Evolutionary conservation across 2,888 invertebrate species (phyloP).

Genomic region (Mimumesa dahlbomi): DNA sequence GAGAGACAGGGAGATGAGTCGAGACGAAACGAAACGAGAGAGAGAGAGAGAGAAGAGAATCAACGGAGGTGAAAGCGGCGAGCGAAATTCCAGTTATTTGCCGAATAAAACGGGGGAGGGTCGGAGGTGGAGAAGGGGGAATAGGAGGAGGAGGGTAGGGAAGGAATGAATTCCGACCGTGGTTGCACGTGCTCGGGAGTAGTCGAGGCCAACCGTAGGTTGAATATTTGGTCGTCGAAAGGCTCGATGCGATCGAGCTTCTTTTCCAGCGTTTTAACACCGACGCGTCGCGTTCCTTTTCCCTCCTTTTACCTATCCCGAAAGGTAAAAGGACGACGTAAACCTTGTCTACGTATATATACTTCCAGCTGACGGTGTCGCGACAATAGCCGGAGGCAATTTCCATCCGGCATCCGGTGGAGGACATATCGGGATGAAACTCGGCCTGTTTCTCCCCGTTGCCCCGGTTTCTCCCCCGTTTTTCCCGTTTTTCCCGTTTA

Average conservation of each 20-base stretch:
- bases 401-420: constrained; percentile 43
- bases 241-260: not conserved
- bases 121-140: not conserved
- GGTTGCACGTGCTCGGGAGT: constrained; percentile 16
- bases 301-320: not conserved
- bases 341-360: no score
- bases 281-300: not conserved
- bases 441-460: constrained; percentile 58
- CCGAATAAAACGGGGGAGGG: not conserved
- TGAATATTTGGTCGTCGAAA: constrained; percentile 29
- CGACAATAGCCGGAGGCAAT: constrained; percentile 67
- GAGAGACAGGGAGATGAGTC: not conserved
- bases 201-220: constrained; percentile 18
- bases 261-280: constrained; percentile 8
- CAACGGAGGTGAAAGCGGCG: not conserved
- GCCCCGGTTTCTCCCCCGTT: no score
- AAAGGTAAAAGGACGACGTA: constrained; percentile 4
- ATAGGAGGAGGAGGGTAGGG: not conserved
- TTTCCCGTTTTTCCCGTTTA: constrained; percentile 28
- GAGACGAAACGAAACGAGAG: not conserved
- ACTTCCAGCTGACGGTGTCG: constrained; percentile 36
- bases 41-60: not conserved
- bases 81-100: not conserved
- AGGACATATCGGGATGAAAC: constrained; percentile 33
- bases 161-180: no score